phyloP scores from a whole-genome alignment of 2,113 vertebrate species.

The Struthio camelus region DNA sequence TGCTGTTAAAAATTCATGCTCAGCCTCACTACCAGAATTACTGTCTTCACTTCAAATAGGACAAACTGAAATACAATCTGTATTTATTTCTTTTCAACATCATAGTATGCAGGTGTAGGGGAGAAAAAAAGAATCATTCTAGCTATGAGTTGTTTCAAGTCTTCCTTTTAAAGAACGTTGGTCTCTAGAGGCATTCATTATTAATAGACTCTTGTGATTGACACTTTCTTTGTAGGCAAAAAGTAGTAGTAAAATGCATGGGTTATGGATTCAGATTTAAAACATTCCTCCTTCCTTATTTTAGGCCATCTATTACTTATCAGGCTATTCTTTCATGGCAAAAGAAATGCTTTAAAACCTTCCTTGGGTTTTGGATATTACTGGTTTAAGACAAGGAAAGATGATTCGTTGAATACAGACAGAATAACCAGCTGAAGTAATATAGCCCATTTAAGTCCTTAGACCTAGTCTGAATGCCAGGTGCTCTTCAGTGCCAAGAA shows the following conservation, averaged over 20 bases:
- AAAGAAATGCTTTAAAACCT: background rate
- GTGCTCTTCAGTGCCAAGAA: background rate
- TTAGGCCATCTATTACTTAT: background rate
- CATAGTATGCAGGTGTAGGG: background rate
- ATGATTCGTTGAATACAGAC: background rate
- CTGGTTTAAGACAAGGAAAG: background rate
- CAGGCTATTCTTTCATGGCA: background rate
- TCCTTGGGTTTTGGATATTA: background rate
- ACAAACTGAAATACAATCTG: background rate
- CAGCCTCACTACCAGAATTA: background rate
- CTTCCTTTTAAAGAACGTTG: background rate
- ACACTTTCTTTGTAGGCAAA: background rate
- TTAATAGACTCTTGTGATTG: background rate
- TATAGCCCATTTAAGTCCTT: background rate
- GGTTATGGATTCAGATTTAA: background rate
- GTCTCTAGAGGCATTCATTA: background rate
- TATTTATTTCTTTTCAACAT: background rate
- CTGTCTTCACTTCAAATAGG: background rate
- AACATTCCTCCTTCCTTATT: background rate
- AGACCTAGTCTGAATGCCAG: background rate
- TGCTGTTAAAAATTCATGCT: background rate
- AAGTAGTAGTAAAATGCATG: background rate
- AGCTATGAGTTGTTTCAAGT: background rate
- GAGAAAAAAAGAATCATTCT: background rate
- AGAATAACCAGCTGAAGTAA: background rate